Evolutionary conservation across 2,797 vertebrate genomes (phyloP), one percentile per base, ranked within the genome.

Genomic region (Enteromius afrohamiltoni): DNA sequence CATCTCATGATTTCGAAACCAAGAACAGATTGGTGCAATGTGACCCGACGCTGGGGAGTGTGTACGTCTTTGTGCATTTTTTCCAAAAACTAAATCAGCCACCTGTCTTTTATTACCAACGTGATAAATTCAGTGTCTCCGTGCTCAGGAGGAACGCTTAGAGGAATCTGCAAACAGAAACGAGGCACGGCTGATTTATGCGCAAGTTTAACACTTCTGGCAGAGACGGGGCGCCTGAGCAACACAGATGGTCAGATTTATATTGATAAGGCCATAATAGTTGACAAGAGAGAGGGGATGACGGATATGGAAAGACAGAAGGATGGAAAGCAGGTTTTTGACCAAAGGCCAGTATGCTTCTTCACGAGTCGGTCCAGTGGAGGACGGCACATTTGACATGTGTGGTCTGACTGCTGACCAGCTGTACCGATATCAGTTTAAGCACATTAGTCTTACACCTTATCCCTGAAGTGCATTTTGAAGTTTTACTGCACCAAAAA

Each of bases 121-220:
- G n/a, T 69, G 77, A 78, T 58, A 68, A 83, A 83, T 75, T 67
- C 71, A 79, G 83, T 34, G 16, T 79, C 75, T 87, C 85, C 0
- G 29, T 78, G 71, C 82, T 82, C 31, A 53, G 53, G 64, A 74
- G 17, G 80, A 87, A 77, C 53, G 88, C 89, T 91, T 89, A 88
- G 87, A 90, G 86, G 90, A 92, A 90, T 83, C 71, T 14, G 90
- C 79, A 88, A 81, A 90, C 88, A 19, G 45, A 74, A 70, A 77
- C 64, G 74, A 60, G 53, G 21, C 67, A 64, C 67, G 31, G n/a
- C 45, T 93, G 91, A 94, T 94, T 93, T 91, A 93, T 85, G 85
- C 83, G 81, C 62, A 5, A 45, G 84, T 90, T 88, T 85, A 82
- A 92, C 88, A 87, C 86, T 83, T 69, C 79, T 91, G 91, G 90